Base-by-base conservation (phyloP, 2,888 invertebrate species). In the Catocala sponsa region DNA sequence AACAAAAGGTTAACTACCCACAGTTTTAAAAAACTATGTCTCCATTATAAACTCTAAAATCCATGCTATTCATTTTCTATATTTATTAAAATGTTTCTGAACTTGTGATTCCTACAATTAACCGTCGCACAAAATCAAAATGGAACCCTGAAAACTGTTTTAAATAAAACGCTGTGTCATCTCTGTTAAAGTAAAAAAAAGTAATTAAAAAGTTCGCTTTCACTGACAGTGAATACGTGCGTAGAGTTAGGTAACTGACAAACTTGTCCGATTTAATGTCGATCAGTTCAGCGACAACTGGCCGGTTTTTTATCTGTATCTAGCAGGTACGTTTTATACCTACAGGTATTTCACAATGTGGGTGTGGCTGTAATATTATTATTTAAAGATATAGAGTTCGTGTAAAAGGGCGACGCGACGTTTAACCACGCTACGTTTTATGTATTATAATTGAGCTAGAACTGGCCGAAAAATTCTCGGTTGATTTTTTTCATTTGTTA, bases 181-280 rank as follows among this genome's bases (percentile, higher is more conserved):
- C 91, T 87, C 75, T 86, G 84, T 83, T 87, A 87, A 85, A 84
- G 44, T 65, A 82, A 84, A 88, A 85, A 86, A 85, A 89, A 87
- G 89, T 89, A 90, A 92, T 90, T 90, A 91, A 85, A 90, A 85
- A 87, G 85, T 91, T 92, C 89, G 88, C 94, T 94, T 93, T 94
- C 94, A 91, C 93, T 90, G 80, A 69, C 80, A 81, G 83, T 82
- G 85, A 83, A 83, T 83, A 85, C 83, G 85, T 90, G 89, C 87
- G 85, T 88, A 84, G 84, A 86, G 86, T 92, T 91, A 90, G 89
- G 81, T 91, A 92, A 91, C 89, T 83, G 82, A 82, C 77, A 81
- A 85, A 87, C 83, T 74, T 81, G 88, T 85, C 87, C 77, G 78
- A 80, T 86, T 82, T 84, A 81, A 88, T 88, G 88, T 90, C 87